A percentile compares a stretch with the other conserved stretches of the same genome.
Conservation (phyloP, 1,140 invertebrate genomes). For the Formica exsecta region DNA sequence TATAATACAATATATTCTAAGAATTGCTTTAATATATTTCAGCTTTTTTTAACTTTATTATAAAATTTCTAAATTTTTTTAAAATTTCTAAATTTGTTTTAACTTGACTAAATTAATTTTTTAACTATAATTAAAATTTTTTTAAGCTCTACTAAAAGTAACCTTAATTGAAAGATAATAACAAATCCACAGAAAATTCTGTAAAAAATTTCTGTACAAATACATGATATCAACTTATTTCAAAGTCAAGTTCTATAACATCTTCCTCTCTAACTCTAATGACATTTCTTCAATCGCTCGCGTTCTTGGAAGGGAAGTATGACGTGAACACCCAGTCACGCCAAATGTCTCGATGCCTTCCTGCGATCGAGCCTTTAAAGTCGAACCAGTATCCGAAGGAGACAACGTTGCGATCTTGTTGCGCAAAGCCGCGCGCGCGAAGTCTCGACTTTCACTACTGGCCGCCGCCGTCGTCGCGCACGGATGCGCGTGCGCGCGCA, state of each 20-base stretch:
- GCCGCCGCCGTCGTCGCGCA: conserved; percentile 51
- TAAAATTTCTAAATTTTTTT: too few relatives aligned
- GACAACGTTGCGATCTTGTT: conserved; percentile 81
- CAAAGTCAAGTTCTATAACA: not conserved
- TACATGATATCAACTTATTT: not conserved
- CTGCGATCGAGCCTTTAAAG: conserved; percentile 81
- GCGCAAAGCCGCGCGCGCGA: conserved; percentile 69
- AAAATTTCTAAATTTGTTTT: too few relatives aligned
- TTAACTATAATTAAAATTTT: too few relatives aligned
- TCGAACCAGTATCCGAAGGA: conserved; percentile 80
- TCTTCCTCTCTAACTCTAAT: not conserved
- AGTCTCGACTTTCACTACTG: conserved; percentile 84
- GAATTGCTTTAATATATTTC: too few relatives aligned
- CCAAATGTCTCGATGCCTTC: conserved; percentile 65
- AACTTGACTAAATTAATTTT: too few relatives aligned
- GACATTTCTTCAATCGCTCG: not conserved
- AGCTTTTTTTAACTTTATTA: too few relatives aligned
- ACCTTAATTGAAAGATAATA: too few relatives aligned
- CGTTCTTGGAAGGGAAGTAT: conserved; percentile 28
- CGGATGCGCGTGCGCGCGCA: conserved; percentile 33
- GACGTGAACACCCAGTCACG: conserved; percentile 64
- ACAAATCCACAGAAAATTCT: too few relatives aligned
- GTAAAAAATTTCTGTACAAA: not conserved
- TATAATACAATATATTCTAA: not conserved
- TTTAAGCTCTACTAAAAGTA: too few relatives aligned